phyloP scores from a whole-genome alignment of 2,888 invertebrate species.

The Ormyrus nitidulus region DNA sequence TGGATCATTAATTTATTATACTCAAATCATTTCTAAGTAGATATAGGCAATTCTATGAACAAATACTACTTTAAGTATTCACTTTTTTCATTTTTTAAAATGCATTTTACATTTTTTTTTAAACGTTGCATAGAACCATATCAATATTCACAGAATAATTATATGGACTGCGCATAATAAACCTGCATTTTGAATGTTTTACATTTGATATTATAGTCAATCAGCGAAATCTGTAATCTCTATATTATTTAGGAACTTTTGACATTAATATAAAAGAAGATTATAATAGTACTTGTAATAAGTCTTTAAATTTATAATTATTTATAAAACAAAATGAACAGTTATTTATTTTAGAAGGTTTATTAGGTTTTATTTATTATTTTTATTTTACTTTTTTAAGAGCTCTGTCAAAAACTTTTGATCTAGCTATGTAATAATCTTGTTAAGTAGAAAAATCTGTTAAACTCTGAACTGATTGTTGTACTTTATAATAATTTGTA shows the following conservation, averaged over 20 bases:
- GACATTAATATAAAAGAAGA: background rate
- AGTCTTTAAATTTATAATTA: slow-evolving; percentile 6
- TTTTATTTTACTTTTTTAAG: slow-evolving; percentile 16
- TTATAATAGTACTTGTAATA: background rate
- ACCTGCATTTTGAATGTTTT: slow-evolving; percentile 50
- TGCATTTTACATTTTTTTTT: slow-evolving; percentile 1
- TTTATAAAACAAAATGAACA: slow-evolving; percentile 1
- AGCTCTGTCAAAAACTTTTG: background rate
- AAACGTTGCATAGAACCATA: background rate
- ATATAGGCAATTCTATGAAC: background rate
- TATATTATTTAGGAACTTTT: no score
- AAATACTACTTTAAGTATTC: background rate
- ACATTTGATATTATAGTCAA: slow-evolving; percentile 15
- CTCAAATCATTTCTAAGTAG: no score
- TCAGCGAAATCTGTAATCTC: no score
- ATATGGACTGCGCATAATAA: background rate
- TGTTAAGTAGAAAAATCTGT: slow-evolving; percentile 21
- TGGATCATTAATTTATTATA: no score
- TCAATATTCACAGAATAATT: background rate
- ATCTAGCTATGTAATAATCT: background rate
- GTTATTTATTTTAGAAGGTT: slow-evolving; percentile 32
- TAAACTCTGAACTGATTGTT: slow-evolving; percentile 42
- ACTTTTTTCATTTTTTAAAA: background rate
- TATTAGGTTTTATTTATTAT: slow-evolving; percentile 21
- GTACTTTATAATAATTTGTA: slow-evolving; percentile 45